Conservation (phyloP, 2,797 vertebrate species). For the Danio choprae region DNA sequence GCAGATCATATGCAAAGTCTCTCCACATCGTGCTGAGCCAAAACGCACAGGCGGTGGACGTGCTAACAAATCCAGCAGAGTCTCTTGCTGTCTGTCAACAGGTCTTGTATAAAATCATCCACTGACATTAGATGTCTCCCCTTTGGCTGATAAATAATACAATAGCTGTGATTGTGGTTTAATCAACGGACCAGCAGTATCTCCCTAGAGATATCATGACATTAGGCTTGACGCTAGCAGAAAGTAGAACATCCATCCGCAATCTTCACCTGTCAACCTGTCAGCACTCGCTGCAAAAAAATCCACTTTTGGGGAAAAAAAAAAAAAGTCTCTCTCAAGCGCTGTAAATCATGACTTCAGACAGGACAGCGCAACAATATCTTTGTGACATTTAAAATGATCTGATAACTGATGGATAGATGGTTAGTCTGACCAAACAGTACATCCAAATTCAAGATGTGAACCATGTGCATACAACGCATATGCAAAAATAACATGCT, state of each 20-base stretch:
- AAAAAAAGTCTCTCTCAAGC: background rate
- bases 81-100: slow-evolving; percentile 10
- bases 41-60: slow-evolving; percentile 20
- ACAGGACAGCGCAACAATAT: slow-evolving; percentile 1
- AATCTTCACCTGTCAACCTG: background rate
- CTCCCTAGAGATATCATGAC: slow-evolving; percentile 29
- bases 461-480: background rate
- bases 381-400: slow-evolving; percentile 21
- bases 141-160: slow-evolving; percentile 27
- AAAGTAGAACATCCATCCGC: slow-evolving; percentile 15
- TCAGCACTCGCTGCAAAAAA: background rate
- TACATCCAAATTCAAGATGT: background rate
- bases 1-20: slow-evolving; percentile 13
- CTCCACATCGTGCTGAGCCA: slow-evolving; percentile 10
- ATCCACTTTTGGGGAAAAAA: background rate
- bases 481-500: background rate
- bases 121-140: slow-evolving; percentile 12
- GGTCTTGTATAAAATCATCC: slow-evolving; percentile 23
- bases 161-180: slow-evolving; percentile 3
- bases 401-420: background rate
- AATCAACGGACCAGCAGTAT: slow-evolving; percentile 2
- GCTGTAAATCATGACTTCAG: background rate
- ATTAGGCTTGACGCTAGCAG: slow-evolving; percentile 8
- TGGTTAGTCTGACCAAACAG: background rate
- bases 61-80: slow-evolving; percentile 14